A percentile compares a stretch with the other conserved stretches of the same genome.
Evolutionary conservation across 2,797 vertebrate species (phyloP).

Genomic region (Pitangus sulphuratus): DNA sequence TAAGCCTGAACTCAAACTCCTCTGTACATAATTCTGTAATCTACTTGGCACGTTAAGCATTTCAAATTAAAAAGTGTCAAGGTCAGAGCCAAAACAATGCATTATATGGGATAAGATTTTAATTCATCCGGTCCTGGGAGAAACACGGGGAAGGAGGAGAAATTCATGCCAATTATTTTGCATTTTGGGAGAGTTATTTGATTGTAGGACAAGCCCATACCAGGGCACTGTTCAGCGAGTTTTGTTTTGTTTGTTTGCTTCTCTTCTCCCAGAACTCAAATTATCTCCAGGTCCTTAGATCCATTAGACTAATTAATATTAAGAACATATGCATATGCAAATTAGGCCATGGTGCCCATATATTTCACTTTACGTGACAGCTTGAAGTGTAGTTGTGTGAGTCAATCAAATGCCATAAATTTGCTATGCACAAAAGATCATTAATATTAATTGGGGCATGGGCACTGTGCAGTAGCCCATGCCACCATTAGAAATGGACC

Average conservation of each 20-base stretch:
- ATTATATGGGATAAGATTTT: constrained; percentile 32
- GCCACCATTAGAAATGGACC: constrained; percentile 75
- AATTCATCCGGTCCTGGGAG: not conserved
- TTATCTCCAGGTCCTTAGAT: constrained; percentile 68
- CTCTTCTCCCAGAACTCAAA: constrained; percentile 57
- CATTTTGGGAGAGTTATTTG: constrained; percentile 60
- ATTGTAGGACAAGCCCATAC: constrained; percentile 23
- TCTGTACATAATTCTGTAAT: constrained; percentile 20
- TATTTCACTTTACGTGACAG: constrained; percentile 78
- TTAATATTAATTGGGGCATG: constrained; percentile 81
- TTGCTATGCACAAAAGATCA: constrained; percentile 77
- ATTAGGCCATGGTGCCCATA: constrained; percentile 68
- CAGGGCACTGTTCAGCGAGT: constrained; percentile 10
- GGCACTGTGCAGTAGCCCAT: constrained; percentile 77
- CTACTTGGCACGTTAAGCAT: constrained; percentile 39
- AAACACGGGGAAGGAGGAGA: constrained; percentile 16
- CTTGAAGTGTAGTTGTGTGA: constrained; percentile 78
- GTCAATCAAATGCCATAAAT: constrained; percentile 81
- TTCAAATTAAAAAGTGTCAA: constrained; percentile 42
- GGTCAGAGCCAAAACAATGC: constrained; percentile 49
- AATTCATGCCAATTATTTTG: not conserved
- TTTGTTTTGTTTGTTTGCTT: constrained; percentile 52
- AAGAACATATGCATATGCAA: constrained; percentile 82
- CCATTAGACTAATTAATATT: constrained; percentile 81
- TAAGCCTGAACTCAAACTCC: not conserved